A percentile compares a stretch with the other conserved stretches of the same genome.
Evolutionary conservation across 2,888 invertebrate species (phyloP).

Genomic region (Plebejus melissa): DNA sequence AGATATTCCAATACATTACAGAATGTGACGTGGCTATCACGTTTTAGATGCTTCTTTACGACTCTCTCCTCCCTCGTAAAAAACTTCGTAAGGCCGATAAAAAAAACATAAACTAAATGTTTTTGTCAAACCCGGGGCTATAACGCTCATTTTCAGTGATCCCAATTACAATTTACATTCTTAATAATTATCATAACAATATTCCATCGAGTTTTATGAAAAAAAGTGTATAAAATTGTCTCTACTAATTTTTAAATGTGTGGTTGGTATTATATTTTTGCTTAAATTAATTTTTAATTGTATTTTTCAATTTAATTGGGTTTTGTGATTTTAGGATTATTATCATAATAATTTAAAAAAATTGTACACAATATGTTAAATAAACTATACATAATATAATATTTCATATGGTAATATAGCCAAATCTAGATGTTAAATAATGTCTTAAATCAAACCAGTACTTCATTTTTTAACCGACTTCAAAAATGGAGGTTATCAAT

Average conservation of each 20-base stretch:
- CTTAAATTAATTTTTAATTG: not conserved
- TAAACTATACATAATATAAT: no score
- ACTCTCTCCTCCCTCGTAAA: slow-evolving; percentile 21
- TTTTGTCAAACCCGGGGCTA: not conserved
- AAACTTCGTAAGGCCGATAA: slow-evolving; percentile 25
- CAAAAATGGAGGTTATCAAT: no score
- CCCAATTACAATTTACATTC: slow-evolving; percentile 12
- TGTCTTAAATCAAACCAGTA: no score
- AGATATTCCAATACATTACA: slow-evolving; percentile 20
- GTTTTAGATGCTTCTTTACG: slow-evolving; percentile 20
- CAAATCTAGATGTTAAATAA: no score
- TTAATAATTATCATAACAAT: slow-evolving; percentile 1
- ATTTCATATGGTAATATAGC: no score
- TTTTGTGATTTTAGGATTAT: no score
- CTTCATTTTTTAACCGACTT: no score
- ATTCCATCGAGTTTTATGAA: not conserved
- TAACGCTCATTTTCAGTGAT: slow-evolving; percentile 11
- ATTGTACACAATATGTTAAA: no score
- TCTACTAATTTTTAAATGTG: not conserved
- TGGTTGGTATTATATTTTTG: not conserved
- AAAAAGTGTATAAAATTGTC: not conserved
- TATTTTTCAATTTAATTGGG: no score
- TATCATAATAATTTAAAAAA: no score
- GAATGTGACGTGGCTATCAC: slow-evolving; percentile 5
- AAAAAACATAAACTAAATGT: slow-evolving; percentile 25